A percentile compares a stretch with the other conserved stretches of the same genome.
These are phyloP conservation scores for Sander vitreus DNA, from an alignment of 2,113 vertebrate species.

Conservation along the genomic window DNA sequence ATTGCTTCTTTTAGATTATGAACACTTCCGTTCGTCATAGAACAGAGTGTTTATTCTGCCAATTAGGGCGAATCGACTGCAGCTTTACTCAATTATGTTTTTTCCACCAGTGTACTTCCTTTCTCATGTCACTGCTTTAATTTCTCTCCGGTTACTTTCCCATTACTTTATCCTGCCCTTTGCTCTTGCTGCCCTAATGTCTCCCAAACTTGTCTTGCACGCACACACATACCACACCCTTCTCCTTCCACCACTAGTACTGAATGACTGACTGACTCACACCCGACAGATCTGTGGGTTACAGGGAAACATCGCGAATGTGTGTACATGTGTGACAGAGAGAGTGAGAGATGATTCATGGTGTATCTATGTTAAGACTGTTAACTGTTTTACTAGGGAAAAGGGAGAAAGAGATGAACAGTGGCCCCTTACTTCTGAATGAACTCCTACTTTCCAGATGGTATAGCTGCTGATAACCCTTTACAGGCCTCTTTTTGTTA, in stretches of 20 bases:
- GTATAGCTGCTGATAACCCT: constrained; percentile 41
- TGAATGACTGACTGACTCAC: constrained; percentile 48
- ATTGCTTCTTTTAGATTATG: constrained; percentile 23
- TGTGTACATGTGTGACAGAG: constrained; percentile 13
- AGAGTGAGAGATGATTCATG: constrained; percentile 44
- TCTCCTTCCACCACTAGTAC: not conserved
- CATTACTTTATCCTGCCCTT: not conserved
- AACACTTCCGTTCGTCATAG: constrained; percentile 34
- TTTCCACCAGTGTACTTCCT: not conserved
- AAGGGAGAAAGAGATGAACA: constrained; percentile 16
- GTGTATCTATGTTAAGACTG: constrained; percentile 15
- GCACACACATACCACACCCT: constrained; percentile 18
- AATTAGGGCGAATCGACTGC: not conserved
- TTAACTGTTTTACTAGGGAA: constrained; percentile 28
- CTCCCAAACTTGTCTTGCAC: not conserved
- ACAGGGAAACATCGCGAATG: constrained; percentile 42
- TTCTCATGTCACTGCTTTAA: not conserved
- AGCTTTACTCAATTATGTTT: not conserved
- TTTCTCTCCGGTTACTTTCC: not conserved
- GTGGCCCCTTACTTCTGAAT: constrained; percentile 32
- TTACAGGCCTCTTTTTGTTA: constrained; percentile 1
- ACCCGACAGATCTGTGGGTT: constrained; percentile 70
- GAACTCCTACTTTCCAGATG: not conserved
- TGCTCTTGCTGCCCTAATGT: not conserved
- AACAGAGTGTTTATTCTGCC: not conserved